Evolutionary conservation across 2,888 invertebrate species (phyloP), one percentile per base, ranked within the genome.

Genomic region (Serrognathus titanus): DNA sequence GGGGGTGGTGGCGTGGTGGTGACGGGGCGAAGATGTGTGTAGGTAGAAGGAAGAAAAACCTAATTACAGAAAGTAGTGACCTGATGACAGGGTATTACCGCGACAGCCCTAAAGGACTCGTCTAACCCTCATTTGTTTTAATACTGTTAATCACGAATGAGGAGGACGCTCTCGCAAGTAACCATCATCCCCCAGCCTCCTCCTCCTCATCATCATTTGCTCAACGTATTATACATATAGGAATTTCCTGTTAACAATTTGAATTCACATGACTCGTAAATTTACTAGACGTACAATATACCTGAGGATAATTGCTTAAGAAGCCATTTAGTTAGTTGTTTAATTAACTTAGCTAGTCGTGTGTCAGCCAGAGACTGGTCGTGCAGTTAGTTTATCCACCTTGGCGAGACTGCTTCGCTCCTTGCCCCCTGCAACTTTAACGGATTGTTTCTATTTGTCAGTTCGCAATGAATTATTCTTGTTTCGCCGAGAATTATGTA

Each of bases 31-130:
- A 67, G 65, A 71, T 70, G 71, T 71, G 68, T 65, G 66, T 36
- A 69, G 67, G 63, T 69, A 67, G 64, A 71, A 69, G 67, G 70
- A 73, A 71, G 70, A 73, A 73, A 76, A 76, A 75, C 74, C 75
- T 76, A 76, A 76, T 76, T 76, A 75, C 73, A 65, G 72, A 71
- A 75, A 75, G 73, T 74, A 73, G 71, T 73, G 71, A 72, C 72
- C 71, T 75, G 76, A 76, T 75, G 76, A 57, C 57, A 54, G 72
- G 72, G 71, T 73, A 75, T 76, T 76, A 75, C 70, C 58, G 67
- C 67, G 75, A 76, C 75, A 64, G 73, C 75, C 75, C 70, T 63
- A 64, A 69, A 73, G 75, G 73, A 46, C 51, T 39, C 48, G 46
- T 58, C 55, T 38, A 49, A 71, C 72, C 50, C 60, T 64, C 64